These are phyloP conservation scores for Nannoperca australis DNA, from an alignment of 2,797 vertebrate genomes.

Conservation along the genomic window DNA sequence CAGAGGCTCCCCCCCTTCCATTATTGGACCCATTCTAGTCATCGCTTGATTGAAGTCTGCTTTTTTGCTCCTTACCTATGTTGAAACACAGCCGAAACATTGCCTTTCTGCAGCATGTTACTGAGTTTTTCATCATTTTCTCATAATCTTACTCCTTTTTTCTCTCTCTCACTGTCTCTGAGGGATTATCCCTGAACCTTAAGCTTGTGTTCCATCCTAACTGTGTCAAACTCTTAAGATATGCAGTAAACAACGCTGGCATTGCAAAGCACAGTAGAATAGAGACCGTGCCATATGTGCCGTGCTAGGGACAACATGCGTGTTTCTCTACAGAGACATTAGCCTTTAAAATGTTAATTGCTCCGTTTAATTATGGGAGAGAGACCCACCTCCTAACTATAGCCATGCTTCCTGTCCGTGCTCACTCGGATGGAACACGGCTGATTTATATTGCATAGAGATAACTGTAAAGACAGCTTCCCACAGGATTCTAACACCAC, in stretches of 20 bases:
- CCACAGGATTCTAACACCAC: conserved; percentile 12
- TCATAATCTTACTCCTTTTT: conserved; percentile 59
- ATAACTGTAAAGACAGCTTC: conserved; percentile 51
- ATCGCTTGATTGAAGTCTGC: conserved; percentile 52
- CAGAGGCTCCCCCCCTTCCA: neutral
- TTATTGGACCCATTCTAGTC: conserved; percentile 34
- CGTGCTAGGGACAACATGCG: conserved; percentile 32
- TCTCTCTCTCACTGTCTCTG: conserved; percentile 24
- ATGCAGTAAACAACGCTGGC: conserved; percentile 65
- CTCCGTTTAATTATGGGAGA: conserved; percentile 53
- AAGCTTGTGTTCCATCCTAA: conserved; percentile 59
- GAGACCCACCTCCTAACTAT: conserved; percentile 50
- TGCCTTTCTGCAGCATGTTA: conserved; percentile 61
- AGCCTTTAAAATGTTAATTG: conserved; percentile 79
- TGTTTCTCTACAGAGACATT: conserved; percentile 49
- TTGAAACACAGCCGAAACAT: conserved; percentile 64
- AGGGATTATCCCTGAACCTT: conserved; percentile 68
- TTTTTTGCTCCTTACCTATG: conserved; percentile 53
- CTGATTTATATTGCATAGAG: conserved; percentile 57
- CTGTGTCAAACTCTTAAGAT: conserved; percentile 70
- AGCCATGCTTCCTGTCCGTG: conserved; percentile 33
- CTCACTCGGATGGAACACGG: conserved; percentile 25
- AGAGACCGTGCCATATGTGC: conserved; percentile 34
- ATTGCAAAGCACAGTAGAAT: conserved; percentile 24
- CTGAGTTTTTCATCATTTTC: conserved; percentile 79